Evolutionary conservation across 2,113 vertebrate species (phyloP).

Genomic region (Seriola aureovittata): DNA sequence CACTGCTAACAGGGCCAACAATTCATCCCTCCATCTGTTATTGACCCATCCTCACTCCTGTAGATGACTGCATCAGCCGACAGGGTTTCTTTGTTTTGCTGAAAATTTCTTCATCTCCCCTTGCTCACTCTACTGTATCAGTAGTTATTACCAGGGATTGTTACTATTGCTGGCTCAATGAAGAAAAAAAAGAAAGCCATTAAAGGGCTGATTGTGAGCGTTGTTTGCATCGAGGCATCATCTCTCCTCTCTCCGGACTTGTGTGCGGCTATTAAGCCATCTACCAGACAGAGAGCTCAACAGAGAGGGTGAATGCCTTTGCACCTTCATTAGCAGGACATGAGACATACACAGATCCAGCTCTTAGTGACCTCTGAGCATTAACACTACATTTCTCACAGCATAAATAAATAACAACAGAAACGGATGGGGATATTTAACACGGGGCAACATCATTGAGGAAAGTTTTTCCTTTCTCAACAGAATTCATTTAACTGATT

Average conservation of each 20-base stretch:
- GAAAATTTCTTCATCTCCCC: slow-evolving; percentile 57
- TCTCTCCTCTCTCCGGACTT: slow-evolving; percentile 50
- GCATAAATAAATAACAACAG: slow-evolving; percentile 18
- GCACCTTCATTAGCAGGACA: slow-evolving; percentile 49
- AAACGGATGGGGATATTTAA: slow-evolving; percentile 42
- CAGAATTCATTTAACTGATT: slow-evolving; percentile 48
- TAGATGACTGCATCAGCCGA: slow-evolving; percentile 58
- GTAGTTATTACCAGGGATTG: slow-evolving; percentile 71
- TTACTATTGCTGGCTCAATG: slow-evolving; percentile 62
- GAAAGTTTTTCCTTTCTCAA: slow-evolving; percentile 29
- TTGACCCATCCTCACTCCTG: slow-evolving; percentile 66
- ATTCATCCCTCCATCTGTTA: slow-evolving; percentile 64
- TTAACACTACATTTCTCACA: slow-evolving; percentile 32
- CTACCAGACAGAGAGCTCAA: slow-evolving; percentile 60
- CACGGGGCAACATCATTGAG: slow-evolving; percentile 3
- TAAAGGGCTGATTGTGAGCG: slow-evolving; percentile 69
- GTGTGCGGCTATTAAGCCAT: slow-evolving; percentile 56
- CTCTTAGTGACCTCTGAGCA: slow-evolving; percentile 38
- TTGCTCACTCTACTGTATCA: slow-evolving; percentile 70
- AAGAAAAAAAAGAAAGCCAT: slow-evolving; percentile 55
- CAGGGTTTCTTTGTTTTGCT: slow-evolving; percentile 57
- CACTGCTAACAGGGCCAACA: slow-evolving; percentile 38
- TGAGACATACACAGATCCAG: slow-evolving; percentile 27
- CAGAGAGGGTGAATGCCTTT: slow-evolving; percentile 48
- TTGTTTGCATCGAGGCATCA: slow-evolving; percentile 77